These are phyloP conservation scores for Harpalus rufipes DNA, from an alignment of 2,888 invertebrate genomes.

Conservation along the genomic window DNA sequence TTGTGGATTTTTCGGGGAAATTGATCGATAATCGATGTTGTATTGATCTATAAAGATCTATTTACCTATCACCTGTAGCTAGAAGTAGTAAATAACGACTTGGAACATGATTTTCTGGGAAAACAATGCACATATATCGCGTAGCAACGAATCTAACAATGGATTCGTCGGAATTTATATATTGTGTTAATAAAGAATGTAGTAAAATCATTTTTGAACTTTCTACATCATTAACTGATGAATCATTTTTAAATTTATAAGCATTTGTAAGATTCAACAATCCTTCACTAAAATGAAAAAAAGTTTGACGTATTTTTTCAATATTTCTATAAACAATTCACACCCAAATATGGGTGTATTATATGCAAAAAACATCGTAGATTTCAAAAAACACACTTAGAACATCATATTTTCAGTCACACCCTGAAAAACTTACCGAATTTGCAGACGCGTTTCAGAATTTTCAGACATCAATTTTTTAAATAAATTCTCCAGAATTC, in stretches of 20 bases:
- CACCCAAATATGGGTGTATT: neutral
- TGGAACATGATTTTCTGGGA: conserved; percentile 89
- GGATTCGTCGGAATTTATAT: conserved; percentile 87
- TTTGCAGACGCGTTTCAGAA: conserved; percentile 74
- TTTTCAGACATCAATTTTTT: conserved; percentile 77
- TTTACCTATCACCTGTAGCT: conserved; percentile 90
- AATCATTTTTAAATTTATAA: conserved; percentile 72
- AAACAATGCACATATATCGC: conserved; percentile 89
- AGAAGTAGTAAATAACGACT: conserved; percentile 89
- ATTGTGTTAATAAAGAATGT: conserved; percentile 83
- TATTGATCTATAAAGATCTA: conserved; percentile 62
- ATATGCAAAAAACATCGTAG: too few species aligned
- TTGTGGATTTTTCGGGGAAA: too few species aligned
- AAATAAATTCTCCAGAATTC: conserved; percentile 79
- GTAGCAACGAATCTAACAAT: conserved; percentile 91
- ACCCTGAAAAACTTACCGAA: conserved; percentile 69
- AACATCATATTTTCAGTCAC: neutral
- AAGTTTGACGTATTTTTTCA: too few species aligned
- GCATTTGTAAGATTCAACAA: conserved; percentile 74
- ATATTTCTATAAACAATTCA: neutral
- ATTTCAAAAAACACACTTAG: too few species aligned
- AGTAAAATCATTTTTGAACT: conserved; percentile 75
- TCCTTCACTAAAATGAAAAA: conserved; percentile 71
- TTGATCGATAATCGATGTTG: too few species aligned
- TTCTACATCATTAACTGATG: conserved; percentile 68